Evolutionary conservation across 2,113 vertebrate species (phyloP).

Genomic region (zebrafish (Danio rerio)): DNA sequence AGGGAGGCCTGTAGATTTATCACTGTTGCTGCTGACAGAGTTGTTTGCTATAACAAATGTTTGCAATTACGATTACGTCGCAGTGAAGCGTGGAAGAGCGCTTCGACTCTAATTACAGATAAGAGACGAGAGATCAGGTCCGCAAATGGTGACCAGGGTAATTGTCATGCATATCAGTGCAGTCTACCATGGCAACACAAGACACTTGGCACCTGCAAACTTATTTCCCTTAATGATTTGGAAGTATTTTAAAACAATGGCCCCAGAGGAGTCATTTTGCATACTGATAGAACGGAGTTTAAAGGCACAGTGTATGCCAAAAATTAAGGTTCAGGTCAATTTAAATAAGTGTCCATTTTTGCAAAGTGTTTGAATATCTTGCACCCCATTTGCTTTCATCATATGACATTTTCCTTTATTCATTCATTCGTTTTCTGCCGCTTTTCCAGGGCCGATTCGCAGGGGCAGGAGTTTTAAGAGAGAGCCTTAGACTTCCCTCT

Average conservation of each 20-base stretch:
- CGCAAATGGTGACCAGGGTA: neutral
- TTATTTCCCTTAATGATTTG: conserved; percentile 25
- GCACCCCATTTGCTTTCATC: neutral
- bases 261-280: neutral
- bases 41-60: conserved; percentile 49
- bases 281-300: conserved; percentile 14
- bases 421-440: too few relatives aligned
- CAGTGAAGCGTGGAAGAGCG: conserved; percentile 36
- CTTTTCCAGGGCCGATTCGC: too few relatives aligned
- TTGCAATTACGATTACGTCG: conserved; percentile 44
- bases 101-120: conserved; percentile 47
- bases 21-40: conserved; percentile 40
- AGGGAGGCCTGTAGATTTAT: conserved; percentile 44
- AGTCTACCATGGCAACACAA: conserved; percentile 12
- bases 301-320: neutral
- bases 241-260: conserved; percentile 13
- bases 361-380: too few relatives aligned
- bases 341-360: neutral
- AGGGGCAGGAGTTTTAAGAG: too few relatives aligned
- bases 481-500: too few relatives aligned
- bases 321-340: neutral
- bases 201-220: conserved; percentile 25
- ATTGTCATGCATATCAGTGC: conserved; percentile 33
- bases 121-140: conserved; percentile 21
- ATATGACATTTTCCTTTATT: too few relatives aligned